phyloP scores from a whole-genome alignment of 2,888 invertebrate genomes.

The Anoplius nigerrimus region DNA sequence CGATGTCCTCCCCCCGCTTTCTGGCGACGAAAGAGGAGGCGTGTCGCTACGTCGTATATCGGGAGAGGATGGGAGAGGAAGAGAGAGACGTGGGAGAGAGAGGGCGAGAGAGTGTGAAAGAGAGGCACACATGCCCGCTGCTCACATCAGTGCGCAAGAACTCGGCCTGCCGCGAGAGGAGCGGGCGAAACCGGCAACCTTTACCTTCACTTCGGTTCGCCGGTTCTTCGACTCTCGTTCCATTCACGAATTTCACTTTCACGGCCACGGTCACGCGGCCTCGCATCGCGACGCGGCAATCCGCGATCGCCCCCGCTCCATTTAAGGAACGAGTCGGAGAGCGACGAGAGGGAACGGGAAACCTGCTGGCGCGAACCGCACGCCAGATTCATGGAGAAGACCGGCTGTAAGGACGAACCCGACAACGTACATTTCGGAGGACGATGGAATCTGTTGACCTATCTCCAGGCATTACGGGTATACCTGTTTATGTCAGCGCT shows the following conservation, averaged over 20 bases:
- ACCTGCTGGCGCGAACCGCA: background rate
- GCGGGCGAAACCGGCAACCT: conserved; percentile 52
- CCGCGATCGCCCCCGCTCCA: conserved; percentile 47
- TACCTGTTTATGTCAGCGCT: no score
- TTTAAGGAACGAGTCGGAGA: conserved; percentile 6
- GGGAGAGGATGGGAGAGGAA: conserved; percentile 6
- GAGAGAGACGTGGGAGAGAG: conserved; percentile 14
- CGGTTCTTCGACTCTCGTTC: conserved; percentile 54
- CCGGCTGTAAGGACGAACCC: background rate
- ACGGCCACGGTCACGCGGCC: conserved; percentile 65
- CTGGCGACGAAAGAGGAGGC: background rate
- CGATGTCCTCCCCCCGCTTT: background rate
- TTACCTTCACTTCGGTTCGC: conserved; percentile 53
- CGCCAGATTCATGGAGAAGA: background rate
- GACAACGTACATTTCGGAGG: no score
- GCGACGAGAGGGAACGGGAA: conserved; percentile 6
- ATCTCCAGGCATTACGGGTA: no score
- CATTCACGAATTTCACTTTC: conserved; percentile 70
- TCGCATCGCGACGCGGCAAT: conserved; percentile 42
- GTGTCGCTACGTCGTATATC: background rate
- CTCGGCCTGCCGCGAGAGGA: conserved; percentile 7
- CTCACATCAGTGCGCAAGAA: conserved; percentile 33
- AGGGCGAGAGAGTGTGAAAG: conserved; percentile 14
- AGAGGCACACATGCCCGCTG: conserved; percentile 31
- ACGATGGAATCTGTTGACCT: no score